Percentiles rank a stretch among this genome's conserved stretches.
These are phyloP conservation scores for Crax fasciolata DNA, from an alignment of 2,797 vertebrate species.

Conservation along the genomic window DNA sequence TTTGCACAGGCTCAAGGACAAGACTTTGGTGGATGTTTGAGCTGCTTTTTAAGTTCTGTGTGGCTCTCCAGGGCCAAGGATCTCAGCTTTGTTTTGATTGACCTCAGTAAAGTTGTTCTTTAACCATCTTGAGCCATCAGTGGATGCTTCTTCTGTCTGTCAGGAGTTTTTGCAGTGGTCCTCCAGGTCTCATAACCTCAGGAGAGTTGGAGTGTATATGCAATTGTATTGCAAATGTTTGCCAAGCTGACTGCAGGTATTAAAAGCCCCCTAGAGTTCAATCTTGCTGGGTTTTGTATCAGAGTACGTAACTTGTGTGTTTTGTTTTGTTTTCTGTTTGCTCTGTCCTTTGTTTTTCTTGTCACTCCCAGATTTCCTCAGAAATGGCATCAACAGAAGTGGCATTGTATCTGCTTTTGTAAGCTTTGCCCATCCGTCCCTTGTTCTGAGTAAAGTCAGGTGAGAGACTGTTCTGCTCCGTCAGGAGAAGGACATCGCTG, in stretches of 20 bases:
- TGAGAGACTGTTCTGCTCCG: not conserved
- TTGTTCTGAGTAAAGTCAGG: not conserved
- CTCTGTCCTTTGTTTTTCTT: not conserved
- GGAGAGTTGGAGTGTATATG: not conserved
- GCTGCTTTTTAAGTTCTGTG: not conserved
- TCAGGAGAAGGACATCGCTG: not conserved
- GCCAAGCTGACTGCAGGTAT: not conserved
- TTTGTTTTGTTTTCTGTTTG: not conserved
- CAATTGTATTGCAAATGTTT: not conserved
- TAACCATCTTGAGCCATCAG: not conserved
- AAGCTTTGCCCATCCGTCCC: not conserved
- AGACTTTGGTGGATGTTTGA: not conserved
- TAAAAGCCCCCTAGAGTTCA: not conserved
- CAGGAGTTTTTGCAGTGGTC: not conserved
- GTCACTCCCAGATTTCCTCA: not conserved
- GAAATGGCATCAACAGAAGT: not conserved
- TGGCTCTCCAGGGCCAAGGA: accelerated
- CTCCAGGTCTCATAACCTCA: not conserved
- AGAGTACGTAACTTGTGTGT: not conserved
- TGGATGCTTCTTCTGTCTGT: not conserved
- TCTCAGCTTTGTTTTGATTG: not conserved
- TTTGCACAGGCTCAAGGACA: not conserved
- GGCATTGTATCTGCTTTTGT: not conserved
- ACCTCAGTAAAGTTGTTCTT: not conserved
- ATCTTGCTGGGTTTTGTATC: not conserved